phyloP scores from a whole-genome alignment of 2,797 vertebrate genomes.

The Trachops cirrhosus region DNA sequence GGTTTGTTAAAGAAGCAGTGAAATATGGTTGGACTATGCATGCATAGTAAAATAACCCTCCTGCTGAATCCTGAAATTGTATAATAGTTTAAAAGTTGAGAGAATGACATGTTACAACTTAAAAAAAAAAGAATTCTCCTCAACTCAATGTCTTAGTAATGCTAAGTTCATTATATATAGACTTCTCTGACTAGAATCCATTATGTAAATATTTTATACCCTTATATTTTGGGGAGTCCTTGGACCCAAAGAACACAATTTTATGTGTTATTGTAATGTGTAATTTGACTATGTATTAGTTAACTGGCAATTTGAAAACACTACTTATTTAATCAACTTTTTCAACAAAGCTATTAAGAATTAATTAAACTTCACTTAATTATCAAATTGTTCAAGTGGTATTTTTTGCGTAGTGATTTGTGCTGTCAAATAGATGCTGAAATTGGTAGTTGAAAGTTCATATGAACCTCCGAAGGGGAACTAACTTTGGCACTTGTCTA shows the following conservation, averaged over 20 bases:
- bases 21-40: background rate
- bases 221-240: background rate
- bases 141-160: background rate
- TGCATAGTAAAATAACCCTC: background rate
- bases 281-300: background rate
- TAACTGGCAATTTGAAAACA: background rate
- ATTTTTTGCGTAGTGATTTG: background rate
- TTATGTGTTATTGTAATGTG: background rate
- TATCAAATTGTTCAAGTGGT: background rate
- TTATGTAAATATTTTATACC: background rate
- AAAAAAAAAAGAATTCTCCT: background rate
- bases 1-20: background rate
- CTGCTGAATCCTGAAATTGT: background rate
- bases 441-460: background rate
- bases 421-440: background rate
- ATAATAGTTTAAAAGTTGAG: background rate
- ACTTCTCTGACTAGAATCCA: background rate
- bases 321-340: background rate
- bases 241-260: background rate
- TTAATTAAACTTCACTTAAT: background rate
- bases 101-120: background rate
- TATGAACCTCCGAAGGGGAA: background rate
- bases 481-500: background rate
- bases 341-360: background rate
- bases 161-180: background rate